Conservation (phyloP, 2,888 invertebrate species). For the Papilio gigon region DNA sequence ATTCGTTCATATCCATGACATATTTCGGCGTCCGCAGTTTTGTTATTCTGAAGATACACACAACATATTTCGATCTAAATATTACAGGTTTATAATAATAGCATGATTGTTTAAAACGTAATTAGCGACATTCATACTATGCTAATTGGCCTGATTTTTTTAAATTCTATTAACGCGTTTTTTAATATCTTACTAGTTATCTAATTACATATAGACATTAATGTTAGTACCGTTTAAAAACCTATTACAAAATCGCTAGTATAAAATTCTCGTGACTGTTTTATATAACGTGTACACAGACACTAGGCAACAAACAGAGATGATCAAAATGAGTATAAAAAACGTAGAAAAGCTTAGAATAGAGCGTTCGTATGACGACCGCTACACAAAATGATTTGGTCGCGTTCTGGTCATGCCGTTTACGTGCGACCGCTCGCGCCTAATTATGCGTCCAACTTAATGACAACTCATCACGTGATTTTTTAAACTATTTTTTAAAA, state of each 20-base stretch:
- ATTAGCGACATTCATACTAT: no score
- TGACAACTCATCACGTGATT: constrained; percentile 46
- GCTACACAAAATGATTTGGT: constrained; percentile 73
- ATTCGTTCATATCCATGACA: no score
- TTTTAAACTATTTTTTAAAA: constrained; percentile 51
- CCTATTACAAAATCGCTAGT: background rate
- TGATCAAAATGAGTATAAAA: constrained; percentile 47
- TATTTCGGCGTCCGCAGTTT: no score
- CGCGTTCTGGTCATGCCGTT: constrained; percentile 74
- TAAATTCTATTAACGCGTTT: no score
- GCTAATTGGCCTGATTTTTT: no score
- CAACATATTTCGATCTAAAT: no score
- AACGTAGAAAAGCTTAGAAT: constrained; percentile 41
- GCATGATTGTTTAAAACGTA: no score
- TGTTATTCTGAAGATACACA: no score
- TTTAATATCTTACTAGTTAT: no score
- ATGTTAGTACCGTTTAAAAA: background rate
- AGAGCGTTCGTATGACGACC: constrained; percentile 62
- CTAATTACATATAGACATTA: background rate
- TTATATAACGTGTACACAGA: background rate
- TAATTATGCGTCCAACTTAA: constrained; percentile 67
- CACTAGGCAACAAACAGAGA: constrained; percentile 19
- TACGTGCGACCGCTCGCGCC: constrained; percentile 59
- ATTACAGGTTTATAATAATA: no score
- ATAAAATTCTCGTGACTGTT: background rate